phyloP scores from a whole-genome alignment of 2,888 invertebrate species.

The Chrysodeixis includens region DNA sequence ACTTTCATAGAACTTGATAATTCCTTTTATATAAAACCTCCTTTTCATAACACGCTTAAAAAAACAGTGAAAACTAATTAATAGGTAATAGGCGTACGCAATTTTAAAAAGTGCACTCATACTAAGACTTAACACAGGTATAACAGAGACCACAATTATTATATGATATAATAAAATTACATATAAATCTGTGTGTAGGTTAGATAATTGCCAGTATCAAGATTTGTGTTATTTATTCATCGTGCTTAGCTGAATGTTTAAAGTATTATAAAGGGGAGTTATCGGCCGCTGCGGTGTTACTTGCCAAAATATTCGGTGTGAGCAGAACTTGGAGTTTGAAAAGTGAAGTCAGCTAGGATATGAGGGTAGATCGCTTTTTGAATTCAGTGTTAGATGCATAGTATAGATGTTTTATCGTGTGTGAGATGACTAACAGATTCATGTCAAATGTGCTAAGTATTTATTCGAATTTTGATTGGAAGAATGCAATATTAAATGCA shows the following conservation, averaged over 20 bases:
- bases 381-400: slow-evolving; percentile 57
- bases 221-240: slow-evolving; percentile 68
- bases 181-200: slow-evolving; percentile 77
- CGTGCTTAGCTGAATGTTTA: slow-evolving; percentile 79
- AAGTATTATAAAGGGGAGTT: slow-evolving; percentile 56
- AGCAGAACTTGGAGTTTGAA: slow-evolving; percentile 63
- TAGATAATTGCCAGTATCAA: slow-evolving; percentile 71
- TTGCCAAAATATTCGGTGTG: slow-evolving; percentile 84
- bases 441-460: slow-evolving; percentile 5
- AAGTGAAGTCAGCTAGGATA: slow-evolving; percentile 24
- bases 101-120: slow-evolving; percentile 54
- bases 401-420: slow-evolving; percentile 40
- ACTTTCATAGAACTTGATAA: slow-evolving; percentile 41
- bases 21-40: slow-evolving; percentile 14
- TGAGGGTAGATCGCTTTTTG: slow-evolving; percentile 43
- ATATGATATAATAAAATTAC: slow-evolving; percentile 66
- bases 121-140: slow-evolving; percentile 75
- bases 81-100: too few relatives aligned
- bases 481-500: slow-evolving; percentile 16
- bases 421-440: slow-evolving; percentile 25
- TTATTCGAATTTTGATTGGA: slow-evolving; percentile 36
- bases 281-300: slow-evolving; percentile 58
- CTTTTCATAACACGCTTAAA: slow-evolving; percentile 3
- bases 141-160: slow-evolving; percentile 78
- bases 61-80: too few relatives aligned